Evolutionary conservation across 1,140 invertebrate genomes (phyloP), one percentile per base, ranked within the genome.

Genomic region (Drosophila busckii): DNA sequence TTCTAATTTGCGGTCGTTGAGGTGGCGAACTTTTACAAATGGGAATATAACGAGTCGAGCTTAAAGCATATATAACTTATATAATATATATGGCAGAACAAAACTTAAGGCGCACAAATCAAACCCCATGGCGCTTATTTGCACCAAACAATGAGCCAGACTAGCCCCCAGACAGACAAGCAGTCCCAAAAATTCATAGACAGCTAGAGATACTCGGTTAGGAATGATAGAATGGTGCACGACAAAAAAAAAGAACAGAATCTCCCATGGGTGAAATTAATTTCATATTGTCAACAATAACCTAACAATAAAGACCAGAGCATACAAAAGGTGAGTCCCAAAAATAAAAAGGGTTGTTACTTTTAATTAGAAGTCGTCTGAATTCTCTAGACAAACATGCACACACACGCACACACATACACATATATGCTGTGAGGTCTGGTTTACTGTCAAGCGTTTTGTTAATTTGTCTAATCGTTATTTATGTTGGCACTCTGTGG

Each of bases 361-460:
- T 78, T 80, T 80, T 80, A 78, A 80, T 78, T 78, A 80, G 28
- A 71, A 73, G 50, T 53, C 26, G 17, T 20, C 23, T 44, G 31
- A 22, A 31, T 34, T 41, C 37, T 44, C 38, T 15, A 15, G 38
- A n/a, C 28, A 17, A n/a, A 15, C n/a, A n/a, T n/a, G n/a, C n/a
- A n/a, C n/a, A n/a, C n/a, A n/a, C n/a, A n/a, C n/a, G n/a, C n/a
- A n/a, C n/a, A n/a, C n/a, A n/a, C n/a, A n/a, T n/a, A n/a, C n/a
- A n/a, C n/a, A n/a, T n/a, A n/a, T n/a, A n/a, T n/a, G n/a, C n/a
- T n/a, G n/a, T n/a, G 15, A 20, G 4, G 19, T 22, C 17, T 38
- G 41, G 15, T 8, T 8, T 6, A 29, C 13, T 61, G 42, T 54
- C 26, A 40, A 50, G 50, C 19, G 37, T 44, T 49, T 25, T 45